A percentile compares a stretch with the other conserved stretches of the same genome.
phyloP scores from a whole-genome alignment of 1,140 invertebrate species.

The Drosophila pseudoananassae region DNA sequence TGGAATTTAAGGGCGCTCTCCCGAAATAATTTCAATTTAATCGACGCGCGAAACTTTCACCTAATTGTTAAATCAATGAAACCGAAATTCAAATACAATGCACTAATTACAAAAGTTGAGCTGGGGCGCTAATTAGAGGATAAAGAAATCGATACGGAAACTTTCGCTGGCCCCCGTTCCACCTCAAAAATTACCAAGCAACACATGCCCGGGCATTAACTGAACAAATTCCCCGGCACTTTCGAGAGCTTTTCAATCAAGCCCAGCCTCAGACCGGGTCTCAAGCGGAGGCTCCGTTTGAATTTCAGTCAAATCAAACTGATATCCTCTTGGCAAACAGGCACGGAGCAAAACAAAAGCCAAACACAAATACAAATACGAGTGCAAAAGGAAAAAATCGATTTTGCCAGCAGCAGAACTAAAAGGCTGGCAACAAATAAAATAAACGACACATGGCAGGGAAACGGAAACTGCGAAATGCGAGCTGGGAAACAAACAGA shows the following conservation, averaged over 20 bases:
- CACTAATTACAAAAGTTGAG: slow-evolving; percentile 69
- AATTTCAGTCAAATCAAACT: slow-evolving; percentile 30
- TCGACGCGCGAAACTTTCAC: slow-evolving; percentile 32
- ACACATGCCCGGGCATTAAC: slow-evolving; percentile 22
- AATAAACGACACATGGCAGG: slow-evolving; percentile 55
- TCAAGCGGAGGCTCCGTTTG: slow-evolving; percentile 18
- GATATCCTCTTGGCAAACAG: slow-evolving; percentile 35
- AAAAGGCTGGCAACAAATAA: slow-evolving; percentile 63
- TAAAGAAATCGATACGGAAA: slow-evolving; percentile 32
- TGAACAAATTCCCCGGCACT: slow-evolving; percentile 29
- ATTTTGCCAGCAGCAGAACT: slow-evolving; percentile 50
- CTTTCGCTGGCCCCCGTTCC: slow-evolving; percentile 1
- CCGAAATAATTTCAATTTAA: slow-evolving; percentile 46
- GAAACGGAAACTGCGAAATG: slow-evolving; percentile 31
- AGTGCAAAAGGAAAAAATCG: slow-evolving; percentile 71
- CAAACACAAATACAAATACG: slow-evolving; percentile 51
- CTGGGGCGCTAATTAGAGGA: slow-evolving; percentile 47
- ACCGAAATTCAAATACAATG: slow-evolving; percentile 48
- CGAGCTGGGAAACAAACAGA: slow-evolving; percentile 47
- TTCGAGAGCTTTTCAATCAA: slow-evolving; percentile 45
- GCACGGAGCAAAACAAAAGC: slow-evolving; percentile 44
- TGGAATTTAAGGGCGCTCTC: slow-evolving; percentile 32
- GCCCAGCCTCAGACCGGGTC: slow-evolving; percentile 21
- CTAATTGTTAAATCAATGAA: slow-evolving; percentile 79
- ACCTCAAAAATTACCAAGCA: slow-evolving; percentile 4